Evolutionary conservation across 2,113 vertebrate species (phyloP).

Genomic region (Ondatra zibethicus): DNA sequence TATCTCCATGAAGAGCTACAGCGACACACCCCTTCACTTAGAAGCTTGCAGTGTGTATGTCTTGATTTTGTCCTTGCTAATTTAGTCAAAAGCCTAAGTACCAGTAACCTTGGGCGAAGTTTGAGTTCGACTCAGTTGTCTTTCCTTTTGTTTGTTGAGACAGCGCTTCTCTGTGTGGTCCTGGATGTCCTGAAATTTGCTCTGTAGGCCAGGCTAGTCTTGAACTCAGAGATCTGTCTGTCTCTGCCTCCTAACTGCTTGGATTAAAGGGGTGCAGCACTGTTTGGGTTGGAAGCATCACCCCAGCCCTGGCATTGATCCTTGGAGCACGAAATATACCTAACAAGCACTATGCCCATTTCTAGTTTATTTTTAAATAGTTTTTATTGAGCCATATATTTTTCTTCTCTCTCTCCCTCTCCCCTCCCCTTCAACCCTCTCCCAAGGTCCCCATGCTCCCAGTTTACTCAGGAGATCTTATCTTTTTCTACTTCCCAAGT

Average conservation of each 20-base stretch:
- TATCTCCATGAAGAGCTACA: neutral
- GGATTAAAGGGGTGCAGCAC: neutral
- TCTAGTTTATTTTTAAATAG: neutral
- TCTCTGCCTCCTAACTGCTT: neutral
- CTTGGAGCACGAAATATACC: too few species aligned
- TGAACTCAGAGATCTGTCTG: neutral
- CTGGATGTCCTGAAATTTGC: neutral
- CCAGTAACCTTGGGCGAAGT: neutral
- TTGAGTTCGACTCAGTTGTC: neutral
- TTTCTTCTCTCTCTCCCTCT: too few species aligned
- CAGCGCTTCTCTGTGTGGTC: neutral
- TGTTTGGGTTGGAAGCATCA: too few species aligned
- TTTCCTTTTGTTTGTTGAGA: neutral
- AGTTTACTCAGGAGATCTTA: too few species aligned
- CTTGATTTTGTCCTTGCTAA: neutral
- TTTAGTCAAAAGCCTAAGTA: slow-evolving; percentile 1
- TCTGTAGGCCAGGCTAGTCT: neutral
- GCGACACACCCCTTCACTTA: neutral
- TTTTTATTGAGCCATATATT: too few species aligned
- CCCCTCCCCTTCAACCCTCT: too few species aligned
- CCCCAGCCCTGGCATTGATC: too few species aligned
- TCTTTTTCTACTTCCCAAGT: too few species aligned
- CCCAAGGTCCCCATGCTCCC: too few species aligned
- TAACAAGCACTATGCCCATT: neutral
- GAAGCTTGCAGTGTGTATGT: neutral